A percentile compares a stretch with the other conserved stretches of the same genome.
Conservation (phyloP, 2,797 vertebrate species). For the Arctocebus calabarensis region DNA sequence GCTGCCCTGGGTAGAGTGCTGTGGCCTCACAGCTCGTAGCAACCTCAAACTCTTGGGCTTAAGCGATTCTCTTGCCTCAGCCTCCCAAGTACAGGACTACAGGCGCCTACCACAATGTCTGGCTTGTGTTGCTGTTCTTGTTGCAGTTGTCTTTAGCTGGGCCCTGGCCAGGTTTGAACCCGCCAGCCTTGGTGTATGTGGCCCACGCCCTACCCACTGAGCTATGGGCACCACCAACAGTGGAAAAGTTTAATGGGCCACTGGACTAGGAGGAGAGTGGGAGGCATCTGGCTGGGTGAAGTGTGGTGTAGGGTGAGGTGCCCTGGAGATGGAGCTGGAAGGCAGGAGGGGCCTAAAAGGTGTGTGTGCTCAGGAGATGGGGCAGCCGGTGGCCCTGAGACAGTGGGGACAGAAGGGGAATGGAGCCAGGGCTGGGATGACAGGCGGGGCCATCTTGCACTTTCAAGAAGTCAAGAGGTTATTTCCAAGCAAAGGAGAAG, state of each 20-base stretch:
- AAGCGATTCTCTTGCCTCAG: not conserved
- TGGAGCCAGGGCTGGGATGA: not conserved
- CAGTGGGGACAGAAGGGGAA: not conserved
- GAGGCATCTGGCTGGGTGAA: too few relatives aligned
- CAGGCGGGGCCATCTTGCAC: fast-evolving
- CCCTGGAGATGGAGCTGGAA: not conserved
- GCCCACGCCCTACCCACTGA: too few relatives aligned
- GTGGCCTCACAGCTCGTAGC: not conserved
- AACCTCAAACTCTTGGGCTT: not conserved
- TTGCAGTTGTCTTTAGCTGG: too few relatives aligned
- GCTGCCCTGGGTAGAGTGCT: not conserved
- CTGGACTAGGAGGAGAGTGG: too few relatives aligned
- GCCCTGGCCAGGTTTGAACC: too few relatives aligned
- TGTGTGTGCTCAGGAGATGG: not conserved
- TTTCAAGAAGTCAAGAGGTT: not conserved
- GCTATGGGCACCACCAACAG: too few relatives aligned
- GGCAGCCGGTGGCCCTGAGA: not conserved
- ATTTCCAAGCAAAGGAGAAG: not conserved
- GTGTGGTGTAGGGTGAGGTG: fast-evolving
- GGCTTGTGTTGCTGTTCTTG: too few relatives aligned
- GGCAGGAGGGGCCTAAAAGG: not conserved
- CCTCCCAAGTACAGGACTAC: too few relatives aligned
- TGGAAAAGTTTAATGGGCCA: not conserved
- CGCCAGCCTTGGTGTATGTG: too few relatives aligned
- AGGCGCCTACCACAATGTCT: too few relatives aligned